Evolutionary conservation across 2,113 vertebrate species (phyloP), one percentile per base, ranked within the genome.

Genomic region (Psammodynastes pulverulentus): DNA sequence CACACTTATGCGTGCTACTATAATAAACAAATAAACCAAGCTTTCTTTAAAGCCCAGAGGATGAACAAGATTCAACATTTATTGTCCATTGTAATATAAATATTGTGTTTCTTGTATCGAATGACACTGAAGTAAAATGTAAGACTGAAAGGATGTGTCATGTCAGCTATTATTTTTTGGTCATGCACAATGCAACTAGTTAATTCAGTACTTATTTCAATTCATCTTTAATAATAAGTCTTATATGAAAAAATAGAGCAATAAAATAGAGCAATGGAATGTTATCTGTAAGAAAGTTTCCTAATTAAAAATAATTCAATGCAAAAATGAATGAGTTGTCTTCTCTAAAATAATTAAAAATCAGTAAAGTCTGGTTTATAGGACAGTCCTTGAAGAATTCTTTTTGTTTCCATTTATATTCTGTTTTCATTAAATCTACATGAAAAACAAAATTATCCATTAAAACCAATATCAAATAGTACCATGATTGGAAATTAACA

Each of bases 61-160:
- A 92, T 95, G 92, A 94, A 95, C 96, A 96, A 93, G 89, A 93
- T 94, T 89, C 86, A 94, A 91, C 95, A 89, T 95, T 94, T 95
- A 92, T 95, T 96, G 92, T 89, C 94, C 84, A 89, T 86, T 94
- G 93, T 93, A 94, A 94, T 96, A 96, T 92, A 92, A 96, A 96
- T 94, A 95, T 95, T 95, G 88, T 93, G 93, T 97, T 94, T 97
- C 91, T 90, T 95, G 94, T 89, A 92, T 95, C 95, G 93, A 1
- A 95, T 93, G 94, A 96, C 91, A 94, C 89, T 93, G 92, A 96
- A 95, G 89, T n/a, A 93, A 92, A 87, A 58, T 94, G 96, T 92
- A 93, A 94, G 94, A 93, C 94, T 94, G 95, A 96, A 89, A 89
- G 45, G 39, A 87, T 86, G 93, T 94, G 23, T 1, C 94, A 87